These are phyloP conservation scores for Invenusta paracnida DNA, from an alignment of 2,888 invertebrate species.

Conservation along the genomic window DNA sequence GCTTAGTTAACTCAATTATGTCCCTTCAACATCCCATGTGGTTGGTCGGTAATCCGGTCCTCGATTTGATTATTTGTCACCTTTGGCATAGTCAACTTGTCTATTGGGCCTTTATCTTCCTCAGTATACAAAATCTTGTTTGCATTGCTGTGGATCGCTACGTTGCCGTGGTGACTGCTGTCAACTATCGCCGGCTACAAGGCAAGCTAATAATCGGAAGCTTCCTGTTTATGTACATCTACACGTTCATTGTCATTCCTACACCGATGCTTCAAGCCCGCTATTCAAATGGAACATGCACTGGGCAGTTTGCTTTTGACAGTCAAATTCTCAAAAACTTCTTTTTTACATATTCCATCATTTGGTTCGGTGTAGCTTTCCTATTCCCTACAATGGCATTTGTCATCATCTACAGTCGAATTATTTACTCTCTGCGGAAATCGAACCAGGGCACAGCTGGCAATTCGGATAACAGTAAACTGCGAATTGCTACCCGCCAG, in stretches of 20 bases:
- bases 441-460: not conserved
- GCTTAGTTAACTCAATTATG: not conserved
- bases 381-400: not conserved
- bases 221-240: not conserved
- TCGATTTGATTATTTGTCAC: not conserved
- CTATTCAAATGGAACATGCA: not conserved
- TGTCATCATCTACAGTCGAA: not conserved
- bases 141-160: not conserved
- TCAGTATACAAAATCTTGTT: not conserved
- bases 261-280: not conserved
- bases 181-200: not conserved
- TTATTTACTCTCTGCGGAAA: not conserved
- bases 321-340: not conserved
- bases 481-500: not conserved
- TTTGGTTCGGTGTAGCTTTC: not conserved
- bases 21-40: not conserved
- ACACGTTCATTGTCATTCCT: not conserved
- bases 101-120: not conserved
- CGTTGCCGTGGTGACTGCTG: not conserved
- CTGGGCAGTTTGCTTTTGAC: not conserved
- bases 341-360: not conserved
- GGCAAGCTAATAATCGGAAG: not conserved
- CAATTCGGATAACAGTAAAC: not conserved
- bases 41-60: not conserved
- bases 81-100: constrained; percentile 14